Conservation (phyloP, 2,888 invertebrate genomes). For the Aromia moschata region DNA sequence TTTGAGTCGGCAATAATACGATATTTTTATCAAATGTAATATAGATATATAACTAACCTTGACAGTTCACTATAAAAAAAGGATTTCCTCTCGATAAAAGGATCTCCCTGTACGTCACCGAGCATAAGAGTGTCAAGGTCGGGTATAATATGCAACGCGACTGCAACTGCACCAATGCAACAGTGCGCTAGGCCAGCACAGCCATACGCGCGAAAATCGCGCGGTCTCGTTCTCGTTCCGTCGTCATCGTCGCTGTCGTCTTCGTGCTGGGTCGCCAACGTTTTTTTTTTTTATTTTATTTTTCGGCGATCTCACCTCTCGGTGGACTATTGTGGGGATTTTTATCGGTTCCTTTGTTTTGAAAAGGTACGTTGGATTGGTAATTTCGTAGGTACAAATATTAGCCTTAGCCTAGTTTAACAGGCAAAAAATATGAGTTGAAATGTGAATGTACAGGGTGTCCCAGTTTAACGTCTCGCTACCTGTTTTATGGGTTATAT, state of each 20-base stretch:
- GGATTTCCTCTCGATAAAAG: no score
- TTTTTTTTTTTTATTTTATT: no score
- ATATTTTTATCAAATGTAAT: no score
- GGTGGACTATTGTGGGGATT: slow-evolving; percentile 3
- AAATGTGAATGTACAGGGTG: no score
- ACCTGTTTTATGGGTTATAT: no score
- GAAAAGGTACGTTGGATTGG: slow-evolving; percentile 3
- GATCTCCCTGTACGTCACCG: slow-evolving; percentile 28
- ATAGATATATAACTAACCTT: no score
- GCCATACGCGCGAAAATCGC: slow-evolving; percentile 48
- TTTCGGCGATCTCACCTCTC: slow-evolving; percentile 1
- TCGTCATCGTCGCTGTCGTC: background rate
- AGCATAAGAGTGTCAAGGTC: slow-evolving; percentile 62
- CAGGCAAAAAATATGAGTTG: background rate
- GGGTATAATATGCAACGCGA: slow-evolving; percentile 59
- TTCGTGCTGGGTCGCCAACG: no score
- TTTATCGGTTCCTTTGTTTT: background rate
- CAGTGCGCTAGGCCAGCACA: slow-evolving; percentile 51
- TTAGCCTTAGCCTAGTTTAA: slow-evolving; percentile 2
- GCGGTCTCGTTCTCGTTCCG: slow-evolving; percentile 24
- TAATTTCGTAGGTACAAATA: background rate
- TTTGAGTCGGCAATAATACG: no score
- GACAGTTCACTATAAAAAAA: no score
- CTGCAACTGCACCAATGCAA: slow-evolving; percentile 62
- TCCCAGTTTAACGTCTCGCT: no score